Conservation (phyloP, 2,888 invertebrate genomes). For the Pasiphila rectangulata region DNA sequence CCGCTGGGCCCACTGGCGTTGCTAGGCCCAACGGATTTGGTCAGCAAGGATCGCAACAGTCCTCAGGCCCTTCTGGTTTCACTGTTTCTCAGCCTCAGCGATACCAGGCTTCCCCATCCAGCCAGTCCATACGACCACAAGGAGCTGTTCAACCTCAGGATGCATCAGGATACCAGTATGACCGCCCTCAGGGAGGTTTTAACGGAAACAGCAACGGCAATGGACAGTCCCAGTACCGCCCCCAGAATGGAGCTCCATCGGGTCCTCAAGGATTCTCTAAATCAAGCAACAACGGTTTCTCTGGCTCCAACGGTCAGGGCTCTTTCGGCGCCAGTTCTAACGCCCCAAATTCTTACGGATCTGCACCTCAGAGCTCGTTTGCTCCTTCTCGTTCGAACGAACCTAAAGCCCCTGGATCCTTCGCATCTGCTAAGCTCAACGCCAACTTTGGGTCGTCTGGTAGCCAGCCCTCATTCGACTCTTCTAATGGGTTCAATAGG, state of each 20-base stretch:
- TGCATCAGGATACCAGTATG: conserved; percentile 43
- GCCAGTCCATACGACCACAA: conserved; percentile 27
- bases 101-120: conserved; percentile 33
- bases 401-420: conserved; percentile 25
- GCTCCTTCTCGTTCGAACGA: conserved; percentile 20
- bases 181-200: conserved; percentile 37
- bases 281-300: conserved; percentile 17
- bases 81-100: conserved; percentile 29
- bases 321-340: conserved; percentile 18
- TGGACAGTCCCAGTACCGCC: conserved; percentile 20
- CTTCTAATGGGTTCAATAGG: conserved; percentile 23
- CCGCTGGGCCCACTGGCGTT: conserved; percentile 4
- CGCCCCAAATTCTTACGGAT: conserved; percentile 29
- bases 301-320: conserved; percentile 10
- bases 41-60: conserved; percentile 27
- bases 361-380: conserved; percentile 19
- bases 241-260: conserved; percentile 22
- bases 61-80: conserved; percentile 18
- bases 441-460: conserved; percentile 2
- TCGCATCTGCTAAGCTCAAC: conserved; percentile 18
- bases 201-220: conserved; percentile 9
- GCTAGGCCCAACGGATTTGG: conserved; percentile 15
- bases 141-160: conserved; percentile 33
- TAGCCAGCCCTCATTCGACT: conserved; percentile 20
- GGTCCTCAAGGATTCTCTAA: conserved; percentile 24